phyloP scores from a whole-genome alignment of 2,888 invertebrate species.

The Hirtodrosophila histrioides region DNA sequence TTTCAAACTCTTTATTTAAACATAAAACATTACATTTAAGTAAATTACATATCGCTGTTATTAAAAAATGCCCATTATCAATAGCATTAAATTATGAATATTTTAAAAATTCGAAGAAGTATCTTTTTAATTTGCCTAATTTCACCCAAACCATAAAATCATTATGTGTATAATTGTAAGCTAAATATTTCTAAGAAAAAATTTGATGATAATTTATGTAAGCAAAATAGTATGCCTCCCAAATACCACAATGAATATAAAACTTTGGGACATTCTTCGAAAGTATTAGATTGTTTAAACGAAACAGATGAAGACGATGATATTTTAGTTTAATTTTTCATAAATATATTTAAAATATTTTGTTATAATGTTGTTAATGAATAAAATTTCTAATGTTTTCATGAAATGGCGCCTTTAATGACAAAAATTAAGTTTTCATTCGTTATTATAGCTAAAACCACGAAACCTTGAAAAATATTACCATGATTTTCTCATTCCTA shows the following conservation, averaged over 20 bases:
- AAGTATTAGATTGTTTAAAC: constrained; percentile 8
- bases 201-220: no score
- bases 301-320: constrained; percentile 12
- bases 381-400: constrained; percentile 1
- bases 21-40: no score
- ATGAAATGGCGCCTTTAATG: neutral
- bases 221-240: no score
- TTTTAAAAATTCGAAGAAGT: no score
- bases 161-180: constrained; percentile 2
- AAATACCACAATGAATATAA: no score
- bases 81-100: no score
- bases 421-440: constrained; percentile 1
- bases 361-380: constrained; percentile 1
- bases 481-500: constrained; percentile 2
- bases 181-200: neutral
- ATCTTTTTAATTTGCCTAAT: neutral
- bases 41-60: neutral
- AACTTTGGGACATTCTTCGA: no score
- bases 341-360: constrained; percentile 6
- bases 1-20: constrained; percentile 1
- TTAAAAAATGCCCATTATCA: neutral
- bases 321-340: constrained; percentile 6
- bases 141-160: neutral
- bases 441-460: neutral
- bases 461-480: neutral